These are phyloP conservation scores for Nyctibius grandis DNA, from an alignment of 2,797 vertebrate genomes.

Conservation along the genomic window DNA sequence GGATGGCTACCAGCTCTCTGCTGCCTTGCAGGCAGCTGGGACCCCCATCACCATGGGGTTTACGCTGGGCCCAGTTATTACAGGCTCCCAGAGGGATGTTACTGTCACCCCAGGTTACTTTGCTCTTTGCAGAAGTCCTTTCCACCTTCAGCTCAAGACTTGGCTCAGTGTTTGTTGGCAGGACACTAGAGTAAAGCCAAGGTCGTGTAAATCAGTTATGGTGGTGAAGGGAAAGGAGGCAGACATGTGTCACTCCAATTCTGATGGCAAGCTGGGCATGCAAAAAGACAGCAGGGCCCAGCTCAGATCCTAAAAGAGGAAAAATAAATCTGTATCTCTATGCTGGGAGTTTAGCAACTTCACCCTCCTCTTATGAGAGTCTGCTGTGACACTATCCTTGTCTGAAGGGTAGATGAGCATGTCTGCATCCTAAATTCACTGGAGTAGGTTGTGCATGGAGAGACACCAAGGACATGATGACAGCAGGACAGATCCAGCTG, in stretches of 20 bases:
- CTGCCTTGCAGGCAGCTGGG: neutral
- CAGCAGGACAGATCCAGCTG: neutral
- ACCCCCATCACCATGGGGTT: neutral
- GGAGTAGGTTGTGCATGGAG: neutral
- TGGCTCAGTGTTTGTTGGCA: neutral
- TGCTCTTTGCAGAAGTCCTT: neutral
- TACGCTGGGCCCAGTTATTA: neutral
- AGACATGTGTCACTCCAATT: neutral
- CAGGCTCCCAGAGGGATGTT: neutral
- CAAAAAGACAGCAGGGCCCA: neutral
- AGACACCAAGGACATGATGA: neutral
- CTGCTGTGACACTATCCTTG: neutral
- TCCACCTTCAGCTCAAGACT: neutral
- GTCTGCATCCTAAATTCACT: neutral
- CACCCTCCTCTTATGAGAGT: neutral
- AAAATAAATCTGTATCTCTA: neutral
- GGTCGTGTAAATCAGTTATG: neutral
- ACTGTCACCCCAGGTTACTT: neutral
- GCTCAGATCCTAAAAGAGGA: neutral
- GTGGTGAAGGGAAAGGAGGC: neutral
- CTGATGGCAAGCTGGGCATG: neutral
- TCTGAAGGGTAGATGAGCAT: neutral
- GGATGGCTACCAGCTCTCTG: neutral
- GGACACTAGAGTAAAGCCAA: neutral
- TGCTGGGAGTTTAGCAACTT: neutral